A percentile compares a stretch with the other conserved stretches of the same genome.
Evolutionary conservation across 2,888 invertebrate genomes (phyloP).

Genomic region (Ormyrus thymus): DNA sequence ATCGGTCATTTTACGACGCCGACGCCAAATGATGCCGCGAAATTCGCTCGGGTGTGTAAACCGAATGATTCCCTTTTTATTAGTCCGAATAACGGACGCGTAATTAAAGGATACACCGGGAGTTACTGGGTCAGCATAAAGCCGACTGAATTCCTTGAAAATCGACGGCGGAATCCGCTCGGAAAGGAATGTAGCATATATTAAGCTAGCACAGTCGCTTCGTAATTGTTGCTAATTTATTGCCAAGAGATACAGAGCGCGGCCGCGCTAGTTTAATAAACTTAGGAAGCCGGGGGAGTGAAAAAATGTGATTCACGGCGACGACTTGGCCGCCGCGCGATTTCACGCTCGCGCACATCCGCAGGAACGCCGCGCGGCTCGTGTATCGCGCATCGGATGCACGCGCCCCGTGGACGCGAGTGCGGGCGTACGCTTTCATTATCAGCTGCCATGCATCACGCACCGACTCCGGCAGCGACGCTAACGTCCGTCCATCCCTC

Average conservation of each 20-base stretch:
- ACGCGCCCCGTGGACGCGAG: slow-evolving; percentile 60
- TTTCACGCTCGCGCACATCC: not conserved
- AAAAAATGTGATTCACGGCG: slow-evolving; percentile 6
- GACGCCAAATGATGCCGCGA: not conserved
- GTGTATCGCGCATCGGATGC: slow-evolving; percentile 61
- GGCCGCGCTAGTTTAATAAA: no score
- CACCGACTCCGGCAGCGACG: slow-evolving; percentile 63
- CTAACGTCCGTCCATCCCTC: slow-evolving; percentile 72
- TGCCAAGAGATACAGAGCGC: no score
- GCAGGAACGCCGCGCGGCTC: slow-evolving; percentile 28
- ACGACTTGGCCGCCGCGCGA: slow-evolving; percentile 5
- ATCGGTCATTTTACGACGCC: slow-evolving; percentile 4
- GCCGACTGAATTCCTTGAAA: no score
- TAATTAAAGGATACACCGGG: no score
- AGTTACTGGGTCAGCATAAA: no score
- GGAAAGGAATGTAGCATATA: no score
- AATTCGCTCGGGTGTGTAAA: not conserved
- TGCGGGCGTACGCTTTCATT: slow-evolving; percentile 69
- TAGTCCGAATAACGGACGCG: no score
- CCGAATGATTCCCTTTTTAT: not conserved
- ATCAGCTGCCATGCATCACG: slow-evolving; percentile 73
- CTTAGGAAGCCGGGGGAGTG: no score
- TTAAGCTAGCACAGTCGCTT: no score
- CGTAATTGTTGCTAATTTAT: no score
- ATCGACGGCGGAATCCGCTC: no score